Evolutionary conservation across 1,140 invertebrate genomes (phyloP).

Genomic region (Trichogramma pretiosum): DNA sequence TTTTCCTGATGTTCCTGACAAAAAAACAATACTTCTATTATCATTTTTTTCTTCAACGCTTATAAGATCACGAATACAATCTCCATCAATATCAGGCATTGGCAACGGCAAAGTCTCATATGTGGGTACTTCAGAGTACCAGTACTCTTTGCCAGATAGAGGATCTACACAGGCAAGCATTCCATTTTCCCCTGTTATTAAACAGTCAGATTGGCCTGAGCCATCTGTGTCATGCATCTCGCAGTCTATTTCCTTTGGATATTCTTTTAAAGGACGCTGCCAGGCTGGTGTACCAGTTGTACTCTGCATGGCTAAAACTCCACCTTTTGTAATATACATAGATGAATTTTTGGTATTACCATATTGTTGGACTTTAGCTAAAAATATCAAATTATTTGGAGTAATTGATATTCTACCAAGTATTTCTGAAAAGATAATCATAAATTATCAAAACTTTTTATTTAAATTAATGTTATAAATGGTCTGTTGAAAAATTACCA

Average conservation of each 20-base stretch:
- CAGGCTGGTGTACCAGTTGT: constrained; percentile 52
- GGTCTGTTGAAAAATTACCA: constrained; percentile 37
- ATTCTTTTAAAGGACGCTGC: constrained; percentile 53
- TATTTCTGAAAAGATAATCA: constrained; percentile 45
- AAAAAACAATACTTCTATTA: constrained; percentile 50
- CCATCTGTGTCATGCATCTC: constrained; percentile 58
- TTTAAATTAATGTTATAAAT: constrained; percentile 3
- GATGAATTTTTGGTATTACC: constrained; percentile 48
- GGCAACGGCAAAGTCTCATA: constrained; percentile 60
- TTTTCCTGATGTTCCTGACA: constrained; percentile 55
- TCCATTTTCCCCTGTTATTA: constrained; percentile 60
- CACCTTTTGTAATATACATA: constrained; percentile 33
- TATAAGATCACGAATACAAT: constrained; percentile 59
- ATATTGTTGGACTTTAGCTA: constrained; percentile 51
- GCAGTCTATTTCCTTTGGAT: constrained; percentile 62
- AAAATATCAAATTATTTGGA: constrained; percentile 58
- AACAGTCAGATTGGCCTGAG: constrained; percentile 62
- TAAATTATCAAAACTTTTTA: constrained; percentile 5
- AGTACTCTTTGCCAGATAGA: constrained; percentile 55
- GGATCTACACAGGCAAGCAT: constrained; percentile 60
- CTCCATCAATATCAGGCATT: constrained; percentile 62
- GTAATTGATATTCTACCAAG: constrained; percentile 63
- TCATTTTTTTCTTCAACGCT: constrained; percentile 45
- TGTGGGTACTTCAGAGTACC: constrained; percentile 47
- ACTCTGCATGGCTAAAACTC: constrained; percentile 39